Evolutionary conservation across 2,888 invertebrate genomes (phyloP).

Genomic region (Theretra japonica): DNA sequence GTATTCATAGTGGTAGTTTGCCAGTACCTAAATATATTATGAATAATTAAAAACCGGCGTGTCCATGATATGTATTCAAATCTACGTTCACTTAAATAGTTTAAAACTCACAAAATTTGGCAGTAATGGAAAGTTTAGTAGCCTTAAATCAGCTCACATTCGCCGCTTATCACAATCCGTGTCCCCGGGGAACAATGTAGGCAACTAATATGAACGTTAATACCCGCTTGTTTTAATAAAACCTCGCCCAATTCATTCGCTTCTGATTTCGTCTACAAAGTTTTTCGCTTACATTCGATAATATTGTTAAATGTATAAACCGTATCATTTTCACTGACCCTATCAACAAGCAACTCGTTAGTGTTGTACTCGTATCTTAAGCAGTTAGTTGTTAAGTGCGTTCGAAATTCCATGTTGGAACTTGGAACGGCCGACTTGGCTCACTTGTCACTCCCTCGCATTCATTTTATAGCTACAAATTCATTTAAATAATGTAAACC

Average conservation of each 20-base stretch:
- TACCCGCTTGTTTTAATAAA: background rate
- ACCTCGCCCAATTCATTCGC: background rate
- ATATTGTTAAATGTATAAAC: background rate
- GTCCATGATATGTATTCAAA: background rate
- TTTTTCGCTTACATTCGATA: background rate
- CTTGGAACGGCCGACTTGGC: background rate
- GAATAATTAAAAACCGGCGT: background rate
- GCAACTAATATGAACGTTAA: background rate
- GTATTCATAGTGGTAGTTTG: too few relatives aligned
- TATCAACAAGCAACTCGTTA: conserved; percentile 6
- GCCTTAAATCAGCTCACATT: conserved; percentile 12
- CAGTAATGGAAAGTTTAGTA: background rate
- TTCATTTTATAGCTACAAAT: conserved; percentile 17
- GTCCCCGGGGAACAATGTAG: background rate
- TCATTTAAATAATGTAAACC: conserved; percentile 1
- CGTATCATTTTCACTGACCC: conserved; percentile 3
- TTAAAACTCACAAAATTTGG: background rate
- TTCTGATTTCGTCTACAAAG: background rate
- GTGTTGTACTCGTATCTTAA: background rate
- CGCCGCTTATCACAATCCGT: background rate
- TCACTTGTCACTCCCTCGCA: conserved; percentile 29
- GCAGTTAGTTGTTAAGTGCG: background rate
- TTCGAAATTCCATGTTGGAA: conserved; percentile 14
- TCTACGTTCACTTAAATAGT: background rate
- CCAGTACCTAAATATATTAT: background rate